phyloP scores from a whole-genome alignment of 2,888 invertebrate genomes.

The Drosophila macrospina region DNA sequence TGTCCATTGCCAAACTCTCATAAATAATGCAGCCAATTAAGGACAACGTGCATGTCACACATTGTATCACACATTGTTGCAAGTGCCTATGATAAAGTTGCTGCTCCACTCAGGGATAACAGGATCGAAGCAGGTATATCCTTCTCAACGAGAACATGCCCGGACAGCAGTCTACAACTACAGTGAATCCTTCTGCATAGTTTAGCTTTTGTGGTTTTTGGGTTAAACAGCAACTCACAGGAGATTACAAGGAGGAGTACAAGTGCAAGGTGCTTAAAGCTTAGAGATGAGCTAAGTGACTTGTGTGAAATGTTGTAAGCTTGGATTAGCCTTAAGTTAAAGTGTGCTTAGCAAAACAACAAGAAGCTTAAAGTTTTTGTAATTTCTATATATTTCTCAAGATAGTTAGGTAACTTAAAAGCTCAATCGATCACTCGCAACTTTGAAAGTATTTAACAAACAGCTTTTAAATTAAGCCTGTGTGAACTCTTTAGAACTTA shows the following conservation, averaged over 20 bases:
- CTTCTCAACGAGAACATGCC: conserved; percentile 52
- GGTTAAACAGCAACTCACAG: conserved; percentile 5
- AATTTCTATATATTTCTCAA: background rate
- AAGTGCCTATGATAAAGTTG: conserved; percentile 12
- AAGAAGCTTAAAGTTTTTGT: background rate
- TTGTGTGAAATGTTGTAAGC: background rate
- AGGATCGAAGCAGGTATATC: conserved; percentile 28
- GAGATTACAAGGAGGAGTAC: background rate
- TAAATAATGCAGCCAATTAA: conserved; percentile 78
- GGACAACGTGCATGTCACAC: conserved; percentile 58
- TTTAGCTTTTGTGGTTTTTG: conserved; percentile 27
- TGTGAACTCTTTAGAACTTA: no score
- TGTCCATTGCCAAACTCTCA: conserved; percentile 27
- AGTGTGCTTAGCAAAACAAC: background rate
- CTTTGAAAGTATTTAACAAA: no score
- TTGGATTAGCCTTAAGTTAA: background rate
- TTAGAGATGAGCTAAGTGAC: background rate
- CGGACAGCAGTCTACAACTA: conserved; percentile 25
- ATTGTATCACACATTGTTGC: conserved; percentile 38
- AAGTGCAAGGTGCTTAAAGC: conserved; percentile 3
- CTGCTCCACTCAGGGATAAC: conserved; percentile 9
- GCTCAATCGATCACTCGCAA: no score
- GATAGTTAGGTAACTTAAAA: no score
- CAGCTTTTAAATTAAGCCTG: no score
- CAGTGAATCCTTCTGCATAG: conserved; percentile 7